Percentiles rank a stretch among this genome's conserved stretches.
These are phyloP conservation scores for Lanius collurio DNA, from an alignment of 2,113 vertebrate species.

Conservation along the genomic window DNA sequence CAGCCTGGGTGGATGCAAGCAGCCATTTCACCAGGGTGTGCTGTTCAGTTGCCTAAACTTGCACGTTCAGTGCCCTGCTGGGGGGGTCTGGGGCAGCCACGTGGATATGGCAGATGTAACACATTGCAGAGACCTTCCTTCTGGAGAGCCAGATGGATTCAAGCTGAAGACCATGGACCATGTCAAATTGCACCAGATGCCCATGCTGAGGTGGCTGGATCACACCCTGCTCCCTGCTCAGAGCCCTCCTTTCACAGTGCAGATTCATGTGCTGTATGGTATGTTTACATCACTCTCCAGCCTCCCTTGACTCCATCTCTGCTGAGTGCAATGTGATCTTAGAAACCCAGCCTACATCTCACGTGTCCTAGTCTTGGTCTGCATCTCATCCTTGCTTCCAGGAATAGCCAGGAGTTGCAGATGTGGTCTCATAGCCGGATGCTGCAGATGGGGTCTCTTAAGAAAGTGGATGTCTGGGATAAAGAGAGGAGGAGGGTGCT, in stretches of 20 bases:
- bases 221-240: not conserved
- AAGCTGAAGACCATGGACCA: not conserved
- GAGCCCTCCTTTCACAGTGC: not conserved
- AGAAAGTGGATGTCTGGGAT: not conserved
- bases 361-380: not conserved
- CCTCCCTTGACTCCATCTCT: not conserved
- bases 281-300: not conserved
- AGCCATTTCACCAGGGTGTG: not conserved
- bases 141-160: not conserved
- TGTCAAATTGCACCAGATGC: not conserved
- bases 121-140: not conserved
- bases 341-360: not conserved
- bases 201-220: not conserved
- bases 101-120: not conserved
- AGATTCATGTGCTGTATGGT: not conserved
- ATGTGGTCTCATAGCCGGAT: not conserved
- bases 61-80: not conserved
- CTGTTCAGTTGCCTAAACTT: not conserved
- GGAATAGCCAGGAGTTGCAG: not conserved
- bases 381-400: not conserved
- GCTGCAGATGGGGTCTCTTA: not conserved
- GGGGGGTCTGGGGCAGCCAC: not conserved
- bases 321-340: not conserved
- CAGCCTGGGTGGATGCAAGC: not conserved
- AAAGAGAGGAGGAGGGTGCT: not conserved